These are phyloP conservation scores for Hyperoodon ampullatus DNA, from an alignment of 2,113 vertebrate species.

Conservation along the genomic window DNA sequence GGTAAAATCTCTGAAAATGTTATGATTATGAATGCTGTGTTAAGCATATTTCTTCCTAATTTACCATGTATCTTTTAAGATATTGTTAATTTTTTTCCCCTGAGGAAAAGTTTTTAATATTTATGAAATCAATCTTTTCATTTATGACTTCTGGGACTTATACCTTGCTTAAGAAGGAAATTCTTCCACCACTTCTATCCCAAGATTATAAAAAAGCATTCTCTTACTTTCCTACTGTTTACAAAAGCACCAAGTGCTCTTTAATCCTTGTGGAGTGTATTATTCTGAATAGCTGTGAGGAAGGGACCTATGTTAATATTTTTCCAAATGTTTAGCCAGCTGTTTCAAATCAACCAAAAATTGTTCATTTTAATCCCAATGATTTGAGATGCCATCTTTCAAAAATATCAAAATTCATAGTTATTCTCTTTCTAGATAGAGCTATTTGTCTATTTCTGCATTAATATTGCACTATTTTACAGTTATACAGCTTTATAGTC, in stretches of 20 bases:
- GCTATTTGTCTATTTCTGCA: slow-evolving; percentile 10
- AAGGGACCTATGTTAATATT: not conserved
- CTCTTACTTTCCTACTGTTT: slow-evolving; percentile 19
- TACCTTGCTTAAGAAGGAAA: not conserved
- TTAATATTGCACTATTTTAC: slow-evolving; percentile 44
- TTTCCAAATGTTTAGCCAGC: not conserved
- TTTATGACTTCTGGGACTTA: not conserved
- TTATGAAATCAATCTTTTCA: not conserved
- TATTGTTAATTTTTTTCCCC: not conserved
- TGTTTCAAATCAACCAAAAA: not conserved
- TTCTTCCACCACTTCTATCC: not conserved
- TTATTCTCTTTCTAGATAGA: slow-evolving; percentile 24
- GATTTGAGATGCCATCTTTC: slow-evolving; percentile 20
- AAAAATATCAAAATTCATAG: slow-evolving; percentile 8
- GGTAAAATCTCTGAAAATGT: slow-evolving; percentile 32
- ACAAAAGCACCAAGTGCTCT: not conserved
- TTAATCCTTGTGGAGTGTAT: not conserved
- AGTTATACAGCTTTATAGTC: slow-evolving; percentile 27
- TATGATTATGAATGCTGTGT: not conserved
- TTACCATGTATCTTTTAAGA: not conserved
- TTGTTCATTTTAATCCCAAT: not conserved
- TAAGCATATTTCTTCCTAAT: not conserved
- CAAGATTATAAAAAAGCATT: not conserved
- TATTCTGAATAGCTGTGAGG: slow-evolving; percentile 26
- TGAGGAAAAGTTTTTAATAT: not conserved